phyloP scores from a whole-genome alignment of 1,140 invertebrate genomes.

The Pogonus chalceus region DNA sequence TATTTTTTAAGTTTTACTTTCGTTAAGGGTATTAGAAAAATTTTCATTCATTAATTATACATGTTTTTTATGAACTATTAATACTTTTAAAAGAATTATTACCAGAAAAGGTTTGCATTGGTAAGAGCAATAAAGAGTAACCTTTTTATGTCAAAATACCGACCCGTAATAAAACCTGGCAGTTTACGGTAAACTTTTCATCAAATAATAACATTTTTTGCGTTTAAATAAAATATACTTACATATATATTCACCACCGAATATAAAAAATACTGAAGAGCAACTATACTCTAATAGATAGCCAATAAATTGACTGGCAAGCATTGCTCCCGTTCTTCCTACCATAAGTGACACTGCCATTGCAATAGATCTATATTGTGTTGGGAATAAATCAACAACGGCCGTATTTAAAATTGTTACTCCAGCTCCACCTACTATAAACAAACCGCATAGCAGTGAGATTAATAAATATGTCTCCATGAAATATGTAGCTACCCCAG shows the following conservation, averaged over 20 bases:
- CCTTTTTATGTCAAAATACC: no score
- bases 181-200: no score
- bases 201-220: no score
- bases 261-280: background rate
- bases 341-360: constrained; percentile 46
- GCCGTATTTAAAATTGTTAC: constrained; percentile 23
- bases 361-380: constrained; percentile 39
- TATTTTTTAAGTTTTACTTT: no score
- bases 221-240: background rate
- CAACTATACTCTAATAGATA: background rate
- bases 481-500: background rate
- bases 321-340: constrained; percentile 40
- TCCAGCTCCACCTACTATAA: background rate
- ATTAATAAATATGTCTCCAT: background rate
- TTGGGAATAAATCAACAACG: constrained; percentile 31
- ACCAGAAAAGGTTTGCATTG: no score
- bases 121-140: no score
- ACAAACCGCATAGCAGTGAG: background rate
- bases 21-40: no score
- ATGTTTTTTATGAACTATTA: no score
- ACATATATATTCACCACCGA: background rate
- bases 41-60: no score
- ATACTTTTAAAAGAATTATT: no score
- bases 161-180: no score
- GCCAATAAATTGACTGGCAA: constrained; percentile 17